Evolutionary conservation across 2,113 vertebrate species (phyloP).

Genomic region (Lagenorhynchus albirostris): DNA sequence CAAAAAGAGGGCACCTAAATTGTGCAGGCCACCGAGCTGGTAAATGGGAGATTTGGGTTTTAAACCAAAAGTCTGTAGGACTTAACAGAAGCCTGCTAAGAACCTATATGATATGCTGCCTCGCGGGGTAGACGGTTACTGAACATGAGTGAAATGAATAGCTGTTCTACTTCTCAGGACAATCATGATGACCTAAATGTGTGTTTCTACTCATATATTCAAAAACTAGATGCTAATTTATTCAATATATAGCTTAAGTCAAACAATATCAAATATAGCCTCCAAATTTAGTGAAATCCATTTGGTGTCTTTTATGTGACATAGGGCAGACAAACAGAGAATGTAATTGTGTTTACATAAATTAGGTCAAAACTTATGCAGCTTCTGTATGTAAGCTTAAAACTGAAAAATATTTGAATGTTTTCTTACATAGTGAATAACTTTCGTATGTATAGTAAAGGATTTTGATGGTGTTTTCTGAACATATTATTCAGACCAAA

Average conservation of each 20-base stretch:
- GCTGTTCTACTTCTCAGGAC: background rate
- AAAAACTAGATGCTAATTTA: background rate
- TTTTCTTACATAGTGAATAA: background rate
- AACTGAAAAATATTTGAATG: background rate
- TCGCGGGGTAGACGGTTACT: accelerated
- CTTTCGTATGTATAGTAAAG: background rate
- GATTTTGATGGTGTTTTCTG: background rate
- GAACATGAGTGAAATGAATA: background rate
- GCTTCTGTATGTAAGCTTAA: background rate
- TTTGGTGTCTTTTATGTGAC: background rate
- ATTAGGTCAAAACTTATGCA: background rate
- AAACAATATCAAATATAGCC: background rate
- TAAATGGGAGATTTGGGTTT: background rate
- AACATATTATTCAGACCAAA: background rate
- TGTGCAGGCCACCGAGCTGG: background rate
- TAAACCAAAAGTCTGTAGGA: background rate
- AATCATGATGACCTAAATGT: background rate
- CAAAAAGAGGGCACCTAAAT: background rate
- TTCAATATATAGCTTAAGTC: background rate
- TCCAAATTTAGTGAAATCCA: background rate
- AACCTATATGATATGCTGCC: background rate
- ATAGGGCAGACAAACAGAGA: background rate
- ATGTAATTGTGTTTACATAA: background rate
- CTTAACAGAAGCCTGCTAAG: background rate
- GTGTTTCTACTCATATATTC: background rate